Percentiles rank a stretch among this genome's conserved stretches.
These are phyloP conservation scores for Nasua narica DNA, from an alignment of 2,797 vertebrate species.

Conservation along the genomic window DNA sequence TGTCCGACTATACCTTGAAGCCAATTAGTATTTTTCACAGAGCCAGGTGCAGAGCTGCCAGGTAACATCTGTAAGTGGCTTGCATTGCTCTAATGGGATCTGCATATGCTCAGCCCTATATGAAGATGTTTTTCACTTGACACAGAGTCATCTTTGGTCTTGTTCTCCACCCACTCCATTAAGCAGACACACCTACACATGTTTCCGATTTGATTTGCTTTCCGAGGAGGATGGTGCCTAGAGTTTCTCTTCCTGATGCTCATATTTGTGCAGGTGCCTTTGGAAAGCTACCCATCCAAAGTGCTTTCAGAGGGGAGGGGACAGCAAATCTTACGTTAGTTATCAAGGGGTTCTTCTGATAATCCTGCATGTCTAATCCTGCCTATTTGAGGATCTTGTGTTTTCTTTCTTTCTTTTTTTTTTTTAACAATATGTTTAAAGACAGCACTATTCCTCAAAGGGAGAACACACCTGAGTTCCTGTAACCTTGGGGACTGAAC, in stretches of 20 bases:
- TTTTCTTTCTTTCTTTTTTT: background rate
- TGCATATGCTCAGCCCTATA: background rate
- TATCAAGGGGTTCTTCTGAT: slow-evolving; percentile 10
- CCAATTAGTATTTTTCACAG: slow-evolving; percentile 37
- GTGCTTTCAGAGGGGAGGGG: background rate
- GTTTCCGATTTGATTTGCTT: background rate
- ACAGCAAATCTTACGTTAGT: background rate
- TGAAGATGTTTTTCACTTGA: slow-evolving; percentile 50
- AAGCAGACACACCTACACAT: background rate
- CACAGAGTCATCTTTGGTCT: background rate
- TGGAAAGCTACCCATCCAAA: background rate
- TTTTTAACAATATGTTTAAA: background rate
- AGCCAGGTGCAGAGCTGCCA: slow-evolving; percentile 42
- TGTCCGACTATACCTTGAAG: background rate
- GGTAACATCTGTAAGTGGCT: slow-evolving; percentile 45
- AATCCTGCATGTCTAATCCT: background rate
- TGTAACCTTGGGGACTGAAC: background rate
- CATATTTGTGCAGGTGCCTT: background rate
- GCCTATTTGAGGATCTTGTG: background rate
- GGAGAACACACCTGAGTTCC: background rate
- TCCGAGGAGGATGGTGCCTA: background rate
- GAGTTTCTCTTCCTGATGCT: background rate
- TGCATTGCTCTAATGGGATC: slow-evolving; percentile 25
- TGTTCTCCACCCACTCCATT: background rate
- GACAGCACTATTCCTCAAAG: background rate